Evolutionary conservation across 1,140 invertebrate genomes (phyloP).

Genomic region (Megalonaias nervosa): DNA sequence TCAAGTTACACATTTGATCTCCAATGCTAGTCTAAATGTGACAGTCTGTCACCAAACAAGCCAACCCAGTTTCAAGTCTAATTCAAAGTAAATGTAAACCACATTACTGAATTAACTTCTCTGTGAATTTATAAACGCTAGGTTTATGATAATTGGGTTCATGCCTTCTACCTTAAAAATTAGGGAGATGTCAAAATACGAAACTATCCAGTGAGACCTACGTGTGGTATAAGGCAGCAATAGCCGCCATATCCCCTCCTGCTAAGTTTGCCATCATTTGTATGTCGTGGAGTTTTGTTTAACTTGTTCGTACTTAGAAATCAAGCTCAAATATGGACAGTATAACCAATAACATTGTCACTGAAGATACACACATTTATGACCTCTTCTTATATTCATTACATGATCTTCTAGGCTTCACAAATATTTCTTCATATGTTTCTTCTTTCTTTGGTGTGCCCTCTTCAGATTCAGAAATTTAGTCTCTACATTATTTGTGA

Average conservation of each 20-base stretch:
- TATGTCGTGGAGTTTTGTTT: neutral
- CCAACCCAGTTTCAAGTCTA: too few relatives aligned
- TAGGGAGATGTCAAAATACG: too few relatives aligned
- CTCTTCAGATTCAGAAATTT: neutral
- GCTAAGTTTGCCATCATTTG: neutral
- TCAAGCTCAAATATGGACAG: constrained; percentile 7
- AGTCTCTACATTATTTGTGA: neutral
- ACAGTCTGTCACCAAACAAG: too few relatives aligned
- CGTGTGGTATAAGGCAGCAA: neutral
- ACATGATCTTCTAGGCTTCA: neutral
- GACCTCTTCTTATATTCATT: neutral
- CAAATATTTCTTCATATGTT: neutral
- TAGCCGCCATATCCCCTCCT: neutral
- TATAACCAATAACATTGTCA: neutral
- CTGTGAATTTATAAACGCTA: too few relatives aligned
- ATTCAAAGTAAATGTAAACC: too few relatives aligned
- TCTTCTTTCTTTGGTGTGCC: neutral
- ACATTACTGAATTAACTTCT: too few relatives aligned
- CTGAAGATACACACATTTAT: neutral
- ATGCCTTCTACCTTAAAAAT: too few relatives aligned
- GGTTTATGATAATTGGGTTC: too few relatives aligned
- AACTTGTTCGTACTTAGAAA: neutral
- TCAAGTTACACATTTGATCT: too few relatives aligned
- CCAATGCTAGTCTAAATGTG: too few relatives aligned
- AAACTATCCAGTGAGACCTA: too few relatives aligned